Base-by-base conservation (phyloP, 2,113 vertebrate species). In the Ramphastos sulfuratus region DNA sequence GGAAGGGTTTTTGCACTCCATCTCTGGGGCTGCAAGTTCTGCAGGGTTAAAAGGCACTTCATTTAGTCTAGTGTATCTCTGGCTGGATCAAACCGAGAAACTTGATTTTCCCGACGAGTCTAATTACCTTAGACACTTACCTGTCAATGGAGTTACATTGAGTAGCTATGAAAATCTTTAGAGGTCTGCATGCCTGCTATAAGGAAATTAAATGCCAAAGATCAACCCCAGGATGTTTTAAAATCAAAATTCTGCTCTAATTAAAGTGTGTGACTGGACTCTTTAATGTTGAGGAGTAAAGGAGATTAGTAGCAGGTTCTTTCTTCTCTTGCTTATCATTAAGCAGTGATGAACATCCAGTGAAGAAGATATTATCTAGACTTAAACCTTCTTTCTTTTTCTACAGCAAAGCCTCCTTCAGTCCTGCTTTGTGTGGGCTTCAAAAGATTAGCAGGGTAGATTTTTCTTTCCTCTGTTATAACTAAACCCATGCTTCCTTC, bases 231-330 rank as follows among this genome's bases (percentile, higher is more conserved):
- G 33, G 61, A 60, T 83, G 44, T 92, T 93, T 81, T 90, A 24
- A 83, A 90, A 81, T 67, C 42, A 86, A 78, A 92, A 59, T 76
- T 77, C 59, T 85, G 16, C 33, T 74, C n/a, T 83, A 91, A 85
- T 87, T 79, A 31, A 82, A 87, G 30, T 12, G 7, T 83, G 28
- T 85, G 84, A 58, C 59, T 79, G 50, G 84, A 69, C 37, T 91
- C 10, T 56, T 89, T 89, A 78, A 65, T 0, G 0, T 7, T 5
- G 35, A 81, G 28, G 42, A 78, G 31, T 54, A 82, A 67, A 79
- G 55, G 35, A 65, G 66, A 59, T 87, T 48, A 76, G 50, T 50
- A 18, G 13, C 25, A 73, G 60, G 12, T 54, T 82, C 16, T 30
- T 60, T 42, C 52, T 79, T 80, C 39, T 15, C 35, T 42, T 72